These are phyloP conservation scores for Abrostola triplasia DNA, from an alignment of 2,888 invertebrate genomes.

Conservation along the genomic window DNA sequence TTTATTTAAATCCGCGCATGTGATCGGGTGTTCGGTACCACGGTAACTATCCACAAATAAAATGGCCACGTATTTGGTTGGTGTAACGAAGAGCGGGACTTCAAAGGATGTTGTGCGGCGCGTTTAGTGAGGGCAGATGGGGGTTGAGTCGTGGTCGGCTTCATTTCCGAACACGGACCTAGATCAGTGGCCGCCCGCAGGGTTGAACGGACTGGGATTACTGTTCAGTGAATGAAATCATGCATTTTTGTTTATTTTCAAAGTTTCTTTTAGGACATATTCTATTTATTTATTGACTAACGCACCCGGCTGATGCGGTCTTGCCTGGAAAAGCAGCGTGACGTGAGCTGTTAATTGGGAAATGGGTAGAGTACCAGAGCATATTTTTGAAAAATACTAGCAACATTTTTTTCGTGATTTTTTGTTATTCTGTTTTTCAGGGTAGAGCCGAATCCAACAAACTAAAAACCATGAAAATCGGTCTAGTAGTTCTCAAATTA, in stretches of 20 bases:
- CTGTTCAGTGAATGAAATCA: slow-evolving; percentile 11
- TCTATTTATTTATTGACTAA: no score
- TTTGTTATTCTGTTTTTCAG: no score
- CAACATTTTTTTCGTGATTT: no score
- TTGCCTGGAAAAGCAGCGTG: no score
- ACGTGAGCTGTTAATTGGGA: no score
- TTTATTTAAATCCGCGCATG: slow-evolving; percentile 48
- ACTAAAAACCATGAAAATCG: no score
- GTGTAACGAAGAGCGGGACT: slow-evolving; percentile 58
- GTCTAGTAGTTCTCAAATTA: no score
- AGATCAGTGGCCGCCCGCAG: slow-evolving; percentile 47
- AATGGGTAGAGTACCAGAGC: no score
- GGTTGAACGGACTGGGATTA: slow-evolving; percentile 38
- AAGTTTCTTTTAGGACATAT: neutral
- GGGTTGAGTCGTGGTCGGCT: slow-evolving; percentile 56
- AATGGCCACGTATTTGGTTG: slow-evolving; percentile 57
- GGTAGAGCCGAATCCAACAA: no score
- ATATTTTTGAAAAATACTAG: no score
- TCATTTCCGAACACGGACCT: slow-evolving; percentile 60
- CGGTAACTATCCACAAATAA: slow-evolving; percentile 59
- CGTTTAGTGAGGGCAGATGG: slow-evolving; percentile 54
- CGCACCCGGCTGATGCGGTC: no score
- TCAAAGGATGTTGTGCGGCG: slow-evolving; percentile 66
- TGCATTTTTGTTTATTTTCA: slow-evolving; percentile 24
- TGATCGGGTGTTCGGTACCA: slow-evolving; percentile 19